phyloP scores from a whole-genome alignment of 2,888 invertebrate species.

The Trilocha varians region DNA sequence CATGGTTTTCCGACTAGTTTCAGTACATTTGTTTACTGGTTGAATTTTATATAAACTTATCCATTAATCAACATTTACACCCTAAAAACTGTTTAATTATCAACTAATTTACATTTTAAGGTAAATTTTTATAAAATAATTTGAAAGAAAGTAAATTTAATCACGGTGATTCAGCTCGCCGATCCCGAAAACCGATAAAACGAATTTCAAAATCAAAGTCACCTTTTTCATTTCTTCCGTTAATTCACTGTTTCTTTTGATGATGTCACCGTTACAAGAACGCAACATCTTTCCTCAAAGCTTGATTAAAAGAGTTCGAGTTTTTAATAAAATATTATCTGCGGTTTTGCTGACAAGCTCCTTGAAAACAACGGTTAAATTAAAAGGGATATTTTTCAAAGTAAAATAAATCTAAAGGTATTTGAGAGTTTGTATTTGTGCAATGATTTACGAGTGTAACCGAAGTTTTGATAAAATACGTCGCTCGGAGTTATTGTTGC shows the following conservation, averaged over 20 bases:
- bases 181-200: slow-evolving; percentile 7
- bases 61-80: no score
- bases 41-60: no score
- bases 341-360: slow-evolving; percentile 4
- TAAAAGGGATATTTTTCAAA: neutral
- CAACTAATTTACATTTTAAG: no score
- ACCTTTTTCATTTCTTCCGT: slow-evolving; percentile 7
- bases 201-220: slow-evolving; percentile 8
- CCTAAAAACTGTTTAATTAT: no score
- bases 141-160: slow-evolving; percentile 1
- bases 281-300: slow-evolving; percentile 21
- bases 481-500: slow-evolving; percentile 4
- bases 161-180: slow-evolving; percentile 2
- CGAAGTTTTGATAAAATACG: slow-evolving; percentile 10
- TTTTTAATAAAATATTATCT: slow-evolving; percentile 26
- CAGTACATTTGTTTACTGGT: no score
- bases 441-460: slow-evolving; percentile 6
- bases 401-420: slow-evolving; percentile 13
- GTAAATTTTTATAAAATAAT: no score
- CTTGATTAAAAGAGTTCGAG: slow-evolving; percentile 23
- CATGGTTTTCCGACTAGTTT: no score
- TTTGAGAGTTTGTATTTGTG: slow-evolving; percentile 13
- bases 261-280: slow-evolving; percentile 21
- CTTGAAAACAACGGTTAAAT: neutral
- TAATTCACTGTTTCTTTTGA: slow-evolving; percentile 14